These are phyloP conservation scores for Eptesicus fuscus DNA, from an alignment of 2,113 vertebrate species.

Conservation along the genomic window DNA sequence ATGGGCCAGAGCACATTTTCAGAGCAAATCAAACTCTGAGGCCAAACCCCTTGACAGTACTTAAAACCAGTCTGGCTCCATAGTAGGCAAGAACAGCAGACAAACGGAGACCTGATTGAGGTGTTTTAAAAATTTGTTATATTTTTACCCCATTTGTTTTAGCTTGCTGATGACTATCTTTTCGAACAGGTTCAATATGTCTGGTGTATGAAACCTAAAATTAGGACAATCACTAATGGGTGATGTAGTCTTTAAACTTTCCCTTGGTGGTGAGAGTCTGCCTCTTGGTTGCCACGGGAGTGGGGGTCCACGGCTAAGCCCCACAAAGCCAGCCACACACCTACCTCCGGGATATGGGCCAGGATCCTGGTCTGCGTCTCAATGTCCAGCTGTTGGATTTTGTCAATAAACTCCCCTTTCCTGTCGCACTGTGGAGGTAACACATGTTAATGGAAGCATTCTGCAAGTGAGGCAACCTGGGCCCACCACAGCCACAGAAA, in stretches of 20 bases:
- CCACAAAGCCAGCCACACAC: background rate
- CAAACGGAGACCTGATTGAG: slow-evolving; percentile 47
- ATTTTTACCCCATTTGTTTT: slow-evolving; percentile 45
- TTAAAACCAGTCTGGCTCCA: slow-evolving; percentile 49
- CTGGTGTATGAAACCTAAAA: background rate
- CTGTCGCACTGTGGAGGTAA: slow-evolving; percentile 89
- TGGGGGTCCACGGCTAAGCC: accelerated
- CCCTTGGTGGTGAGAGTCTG: background rate
- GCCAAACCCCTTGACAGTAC: slow-evolving; percentile 51
- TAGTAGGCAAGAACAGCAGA: slow-evolving; percentile 49
- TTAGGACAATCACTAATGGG: background rate
- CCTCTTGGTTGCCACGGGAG: background rate
- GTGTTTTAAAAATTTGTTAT: background rate
- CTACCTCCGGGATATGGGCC: slow-evolving; percentile 96
- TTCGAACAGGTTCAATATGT: slow-evolving; percentile 20
- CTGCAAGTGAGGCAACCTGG: background rate
- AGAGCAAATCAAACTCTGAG: slow-evolving; percentile 65
- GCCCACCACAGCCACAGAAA: background rate
- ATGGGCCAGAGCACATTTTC: slow-evolving; percentile 64
- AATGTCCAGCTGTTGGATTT: slow-evolving; percentile 97
- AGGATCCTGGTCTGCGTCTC: slow-evolving; percentile 96
- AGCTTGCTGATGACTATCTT: slow-evolving; percentile 10
- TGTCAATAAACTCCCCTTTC: slow-evolving; percentile 97
- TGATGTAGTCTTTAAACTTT: background rate
- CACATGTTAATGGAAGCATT: background rate